Conservation (phyloP, 2,888 invertebrate genomes). For the Eupelmus urozonus region DNA sequence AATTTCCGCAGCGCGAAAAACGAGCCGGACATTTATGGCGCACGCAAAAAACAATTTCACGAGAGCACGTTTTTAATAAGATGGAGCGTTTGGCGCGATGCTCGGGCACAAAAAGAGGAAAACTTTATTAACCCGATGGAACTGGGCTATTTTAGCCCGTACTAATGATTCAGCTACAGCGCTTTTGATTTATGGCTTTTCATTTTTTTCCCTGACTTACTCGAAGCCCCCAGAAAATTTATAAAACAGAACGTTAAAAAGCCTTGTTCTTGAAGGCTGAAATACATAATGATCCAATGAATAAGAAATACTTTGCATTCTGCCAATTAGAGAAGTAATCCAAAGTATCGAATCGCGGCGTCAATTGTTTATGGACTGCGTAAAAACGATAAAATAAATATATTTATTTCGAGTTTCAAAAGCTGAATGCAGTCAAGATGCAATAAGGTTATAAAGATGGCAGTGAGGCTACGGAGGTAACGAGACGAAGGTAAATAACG, state of each 20-base stretch:
- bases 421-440: neutral
- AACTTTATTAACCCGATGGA: conserved; percentile 39
- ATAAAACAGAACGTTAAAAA: neutral
- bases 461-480: conserved; percentile 23
- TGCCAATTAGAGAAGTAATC: neutral
- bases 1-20: neutral
- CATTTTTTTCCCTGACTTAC: neutral
- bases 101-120: conserved; percentile 2
- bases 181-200: conserved; percentile 51
- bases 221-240: neutral
- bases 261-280: neutral
- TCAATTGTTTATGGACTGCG: too few relatives aligned
- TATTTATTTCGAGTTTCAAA: neutral
- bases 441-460: conserved; percentile 16
- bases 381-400: neutral
- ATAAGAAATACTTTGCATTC: neutral
- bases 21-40: conserved; percentile 7
- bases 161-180: conserved; percentile 32
- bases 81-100: neutral
- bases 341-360: too few relatives aligned
- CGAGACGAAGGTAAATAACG: conserved; percentile 50
- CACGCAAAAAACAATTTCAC: conserved; percentile 42
- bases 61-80: conserved; percentile 42
- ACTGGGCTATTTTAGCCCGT: conserved; percentile 35
- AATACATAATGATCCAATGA: neutral